Evolutionary conservation across 2,113 vertebrate species (phyloP), one percentile per base, ranked within the genome.

Genomic region (Corapipo altera): DNA sequence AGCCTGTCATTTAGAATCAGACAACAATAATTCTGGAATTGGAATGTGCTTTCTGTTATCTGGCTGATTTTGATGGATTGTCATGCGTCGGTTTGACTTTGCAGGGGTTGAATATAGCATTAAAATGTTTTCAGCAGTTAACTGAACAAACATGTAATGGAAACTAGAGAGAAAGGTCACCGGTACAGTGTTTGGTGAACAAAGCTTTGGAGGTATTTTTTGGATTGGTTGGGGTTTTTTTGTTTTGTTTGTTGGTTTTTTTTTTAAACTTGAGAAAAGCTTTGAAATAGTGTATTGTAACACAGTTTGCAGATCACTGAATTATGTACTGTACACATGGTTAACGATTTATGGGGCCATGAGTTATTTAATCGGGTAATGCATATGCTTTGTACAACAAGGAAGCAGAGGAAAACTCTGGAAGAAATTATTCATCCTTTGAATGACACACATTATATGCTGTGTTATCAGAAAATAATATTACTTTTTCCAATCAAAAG

Each of bases 11-110:
- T 96, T 92, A 92, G 89, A 83, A 93, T 97, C 95, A 96, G 96
- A 95, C 88, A 94, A 95, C 94, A 92, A 67, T 96, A 97, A 91
- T 97, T 96, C 95, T 95, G 94, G 85, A 92, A 94, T 93, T 0
- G 18, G 88, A 96, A 94, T 95, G 94, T 95, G 76, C 94, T 96
- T 91, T 93, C 90, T 92, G 94, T 95, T 97, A 97, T 97, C 96
- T 95, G 76, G 43, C 89, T 96, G 97, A 96, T 97, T 97, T 96
- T 97, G 97, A 97, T 97, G 96, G 97, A 96, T 97, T 97, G 96
- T 97, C 96, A 96, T 95, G 96, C 26, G 1, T 73, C 15, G 5
- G 92, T 96, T 97, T 97, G 97, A 97, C 97, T 97, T 97, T 97
- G 96, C 85, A 94, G 91, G 92, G 79, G 95, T 96, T 97, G 95